Evolutionary conservation across 2,113 vertebrate species (phyloP).

Genomic region (Sakesphorus luctuosus): DNA sequence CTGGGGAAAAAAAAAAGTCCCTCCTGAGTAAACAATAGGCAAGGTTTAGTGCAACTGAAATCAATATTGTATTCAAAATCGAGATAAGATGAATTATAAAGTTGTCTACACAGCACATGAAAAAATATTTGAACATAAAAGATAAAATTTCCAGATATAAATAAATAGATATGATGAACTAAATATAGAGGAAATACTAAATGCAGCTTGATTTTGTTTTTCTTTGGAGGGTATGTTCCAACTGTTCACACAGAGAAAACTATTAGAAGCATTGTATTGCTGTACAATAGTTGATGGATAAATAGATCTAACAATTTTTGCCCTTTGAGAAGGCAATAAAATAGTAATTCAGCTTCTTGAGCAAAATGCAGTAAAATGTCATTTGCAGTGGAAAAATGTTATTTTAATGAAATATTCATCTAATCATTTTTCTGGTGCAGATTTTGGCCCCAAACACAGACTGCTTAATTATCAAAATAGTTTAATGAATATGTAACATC

Average conservation of each 20-base stretch:
- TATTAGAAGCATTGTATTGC: not conserved
- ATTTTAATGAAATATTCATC: constrained; percentile 37
- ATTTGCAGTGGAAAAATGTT: not conserved
- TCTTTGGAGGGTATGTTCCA: not conserved
- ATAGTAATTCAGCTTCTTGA: not conserved
- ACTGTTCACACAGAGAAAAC: not conserved
- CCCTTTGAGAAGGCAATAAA: not conserved
- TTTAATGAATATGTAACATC: not conserved
- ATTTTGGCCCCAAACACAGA: not conserved
- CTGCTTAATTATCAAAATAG: not conserved
- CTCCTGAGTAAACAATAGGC: not conserved
- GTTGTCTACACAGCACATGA: not conserved
- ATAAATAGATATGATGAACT: not conserved
- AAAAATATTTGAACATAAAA: not conserved
- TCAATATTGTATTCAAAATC: not conserved
- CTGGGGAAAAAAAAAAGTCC: not conserved
- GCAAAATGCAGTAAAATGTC: not conserved
- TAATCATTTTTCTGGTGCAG: not conserved
- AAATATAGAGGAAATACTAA: not conserved
- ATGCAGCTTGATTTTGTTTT: not conserved
- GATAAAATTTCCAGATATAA: not conserved
- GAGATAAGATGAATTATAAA: not conserved
- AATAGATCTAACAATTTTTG: not conserved
- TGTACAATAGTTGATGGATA: not conserved
- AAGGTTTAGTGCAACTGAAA: not conserved